phyloP scores from a whole-genome alignment of 1,140 invertebrate species.

The Magallana angulata region DNA sequence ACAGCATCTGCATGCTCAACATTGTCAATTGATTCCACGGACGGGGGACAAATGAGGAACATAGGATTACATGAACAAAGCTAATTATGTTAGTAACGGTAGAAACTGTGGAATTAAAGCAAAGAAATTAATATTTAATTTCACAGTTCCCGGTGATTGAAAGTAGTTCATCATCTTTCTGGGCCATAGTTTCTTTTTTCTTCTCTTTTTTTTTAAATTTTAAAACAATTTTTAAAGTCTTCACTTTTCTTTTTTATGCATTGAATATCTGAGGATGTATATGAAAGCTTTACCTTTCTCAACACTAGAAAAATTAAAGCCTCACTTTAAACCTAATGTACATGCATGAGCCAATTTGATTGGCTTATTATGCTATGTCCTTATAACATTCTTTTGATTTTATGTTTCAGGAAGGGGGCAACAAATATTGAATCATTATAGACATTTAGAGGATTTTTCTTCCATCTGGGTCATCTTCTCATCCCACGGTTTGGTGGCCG shows the following conservation, averaged over 20 bases:
- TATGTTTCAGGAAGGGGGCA: background rate
- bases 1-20: too few species aligned
- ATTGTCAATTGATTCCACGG: too few species aligned
- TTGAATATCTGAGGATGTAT: background rate
- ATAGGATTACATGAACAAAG: too few species aligned
- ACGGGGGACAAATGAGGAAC: too few species aligned
- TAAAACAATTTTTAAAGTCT: too few species aligned
- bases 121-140: too few species aligned
- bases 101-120: too few species aligned
- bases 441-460: background rate
- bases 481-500: background rate
- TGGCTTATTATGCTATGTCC: background rate
- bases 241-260: background rate
- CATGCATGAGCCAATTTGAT: constrained; percentile 3
- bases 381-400: background rate
- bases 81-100: too few species aligned
- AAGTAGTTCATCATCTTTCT: too few species aligned
- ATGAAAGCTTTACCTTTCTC: background rate
- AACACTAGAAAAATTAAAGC: background rate
- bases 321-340: background rate
- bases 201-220: too few species aligned
- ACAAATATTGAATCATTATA: background rate
- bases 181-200: too few species aligned
- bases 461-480: background rate
- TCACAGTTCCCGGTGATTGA: too few species aligned